Percentiles rank a stretch among this genome's conserved stretches.
Conservation (phyloP, 1,140 invertebrate genomes). For the Holotrichia oblita region DNA sequence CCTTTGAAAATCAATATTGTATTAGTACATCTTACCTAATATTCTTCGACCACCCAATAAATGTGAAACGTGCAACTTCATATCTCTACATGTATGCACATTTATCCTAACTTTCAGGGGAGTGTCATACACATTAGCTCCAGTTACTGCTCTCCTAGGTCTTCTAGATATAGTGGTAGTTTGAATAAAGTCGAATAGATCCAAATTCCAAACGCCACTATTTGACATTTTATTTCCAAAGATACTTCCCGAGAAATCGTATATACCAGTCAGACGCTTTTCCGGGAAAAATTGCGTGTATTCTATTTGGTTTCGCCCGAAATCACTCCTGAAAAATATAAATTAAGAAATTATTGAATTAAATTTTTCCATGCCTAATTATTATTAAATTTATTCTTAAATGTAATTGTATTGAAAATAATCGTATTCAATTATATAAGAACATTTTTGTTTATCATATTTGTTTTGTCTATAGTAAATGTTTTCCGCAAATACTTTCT, state of each 20-base stretch:
- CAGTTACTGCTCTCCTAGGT: conserved; percentile 59
- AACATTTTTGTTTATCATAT: neutral
- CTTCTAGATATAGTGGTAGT: conserved; percentile 75
- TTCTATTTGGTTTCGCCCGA: conserved; percentile 69
- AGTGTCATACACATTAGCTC: conserved; percentile 58
- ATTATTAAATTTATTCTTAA: too few species aligned
- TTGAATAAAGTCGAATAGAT: conserved; percentile 77
- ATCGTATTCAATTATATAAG: neutral
- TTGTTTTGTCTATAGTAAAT: neutral
- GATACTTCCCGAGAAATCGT: conserved; percentile 70
- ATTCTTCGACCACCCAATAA: conserved; percentile 70
- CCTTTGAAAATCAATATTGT: too few species aligned
- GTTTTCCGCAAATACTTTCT: neutral
- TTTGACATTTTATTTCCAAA: conserved; percentile 69
- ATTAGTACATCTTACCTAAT: conserved; percentile 67
- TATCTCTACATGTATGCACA: conserved; percentile 75
- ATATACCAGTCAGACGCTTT: conserved; percentile 76
- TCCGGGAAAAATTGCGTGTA: conserved; percentile 85
- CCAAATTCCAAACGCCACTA: conserved; percentile 76
- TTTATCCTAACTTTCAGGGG: conserved; percentile 73
- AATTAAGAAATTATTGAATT: conserved; percentile 19
- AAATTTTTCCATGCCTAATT: too few species aligned
- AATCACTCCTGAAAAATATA: conserved; percentile 69
- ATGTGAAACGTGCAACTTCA: conserved; percentile 81
- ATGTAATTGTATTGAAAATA: conserved; percentile 31